These are phyloP conservation scores for Hippocampus kuda DNA, from an alignment of 2,797 vertebrate genomes.

Conservation along the genomic window DNA sequence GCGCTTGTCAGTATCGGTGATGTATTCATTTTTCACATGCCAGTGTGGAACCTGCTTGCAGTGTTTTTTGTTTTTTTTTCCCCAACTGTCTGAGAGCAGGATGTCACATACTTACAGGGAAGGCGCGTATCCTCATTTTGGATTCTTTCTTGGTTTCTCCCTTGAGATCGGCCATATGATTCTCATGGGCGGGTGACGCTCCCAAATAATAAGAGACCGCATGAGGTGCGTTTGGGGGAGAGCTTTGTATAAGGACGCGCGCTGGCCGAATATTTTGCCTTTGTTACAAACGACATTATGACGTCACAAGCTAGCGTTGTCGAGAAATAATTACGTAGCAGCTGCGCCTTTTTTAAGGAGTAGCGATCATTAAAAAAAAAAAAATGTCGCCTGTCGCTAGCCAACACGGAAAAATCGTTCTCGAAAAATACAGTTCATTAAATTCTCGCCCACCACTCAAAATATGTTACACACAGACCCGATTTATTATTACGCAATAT, in stretches of 20 bases:
- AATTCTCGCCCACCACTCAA: too few relatives aligned
- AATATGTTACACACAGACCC: neutral
- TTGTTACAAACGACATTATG: conserved; percentile 4
- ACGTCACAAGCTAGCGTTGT: neutral
- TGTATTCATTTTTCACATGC: conserved; percentile 26
- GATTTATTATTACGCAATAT: neutral
- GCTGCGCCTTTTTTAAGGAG: neutral
- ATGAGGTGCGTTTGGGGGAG: conserved; percentile 52
- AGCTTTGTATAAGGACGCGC: conserved; percentile 28
- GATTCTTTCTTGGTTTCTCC: conserved; percentile 91
- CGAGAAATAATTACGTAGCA: neutral
- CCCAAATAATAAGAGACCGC: conserved; percentile 59
- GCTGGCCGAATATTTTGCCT: neutral
- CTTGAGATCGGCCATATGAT: conserved; percentile 96
- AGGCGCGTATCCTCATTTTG: conserved; percentile 98
- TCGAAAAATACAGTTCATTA: neutral
- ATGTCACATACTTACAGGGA: conserved; percentile 77
- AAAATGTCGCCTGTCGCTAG: neutral
- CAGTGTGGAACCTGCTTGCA: conserved; percentile 1
- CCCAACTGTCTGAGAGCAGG: conserved; percentile 9
- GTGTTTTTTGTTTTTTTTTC: neutral
- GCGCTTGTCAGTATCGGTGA: conserved; percentile 12
- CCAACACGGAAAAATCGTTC: neutral
- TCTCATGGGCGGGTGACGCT: conserved; percentile 56
- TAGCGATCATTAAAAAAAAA: neutral